Evolutionary conservation across 2,888 invertebrate genomes (phyloP).

Genomic region (Cantharis nigra): DNA sequence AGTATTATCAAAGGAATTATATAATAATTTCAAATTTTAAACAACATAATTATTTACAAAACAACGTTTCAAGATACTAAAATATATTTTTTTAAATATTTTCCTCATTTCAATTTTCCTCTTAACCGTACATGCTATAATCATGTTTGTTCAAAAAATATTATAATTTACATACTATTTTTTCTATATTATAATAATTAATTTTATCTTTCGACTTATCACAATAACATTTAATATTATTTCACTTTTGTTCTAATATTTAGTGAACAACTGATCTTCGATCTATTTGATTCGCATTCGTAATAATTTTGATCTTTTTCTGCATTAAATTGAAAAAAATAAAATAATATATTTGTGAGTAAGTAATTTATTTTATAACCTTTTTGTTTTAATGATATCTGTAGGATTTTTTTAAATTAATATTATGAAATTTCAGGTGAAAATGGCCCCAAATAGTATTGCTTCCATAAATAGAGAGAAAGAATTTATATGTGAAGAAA

Average conservation of each 20-base stretch:
- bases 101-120: not conserved
- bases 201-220: not conserved
- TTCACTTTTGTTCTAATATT: not conserved
- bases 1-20: no score
- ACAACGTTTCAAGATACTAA: not conserved
- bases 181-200: not conserved
- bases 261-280: not conserved
- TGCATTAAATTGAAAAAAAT: not conserved
- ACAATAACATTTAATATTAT: not conserved
- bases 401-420: not conserved
- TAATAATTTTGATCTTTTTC: not conserved
- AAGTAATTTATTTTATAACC: not conserved
- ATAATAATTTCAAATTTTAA: not conserved
- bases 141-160: not conserved
- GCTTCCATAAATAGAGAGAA: not conserved
- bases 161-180: not conserved
- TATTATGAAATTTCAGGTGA: not conserved
- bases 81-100: not conserved
- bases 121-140: not conserved
- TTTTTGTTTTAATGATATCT: not conserved
- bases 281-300: not conserved
- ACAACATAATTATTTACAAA: not conserved
- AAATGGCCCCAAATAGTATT: not conserved
- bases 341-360: not conserved
- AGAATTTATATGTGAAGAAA: not conserved